Base-by-base conservation (phyloP, 2,888 invertebrate species). In the Drosophila helvetica region DNA sequence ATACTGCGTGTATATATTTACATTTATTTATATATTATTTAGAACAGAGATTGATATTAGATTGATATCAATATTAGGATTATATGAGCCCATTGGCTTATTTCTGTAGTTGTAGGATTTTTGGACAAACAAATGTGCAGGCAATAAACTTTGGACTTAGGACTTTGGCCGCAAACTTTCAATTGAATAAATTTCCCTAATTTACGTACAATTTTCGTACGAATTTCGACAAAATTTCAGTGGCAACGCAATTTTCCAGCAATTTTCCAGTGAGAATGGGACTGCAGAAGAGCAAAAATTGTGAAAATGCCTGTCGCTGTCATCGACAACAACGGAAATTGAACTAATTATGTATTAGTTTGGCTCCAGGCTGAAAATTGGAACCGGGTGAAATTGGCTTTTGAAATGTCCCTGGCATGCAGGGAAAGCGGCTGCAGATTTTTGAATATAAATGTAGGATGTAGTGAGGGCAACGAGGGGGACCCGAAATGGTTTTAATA, bases 111-210 rank as follows among this genome's bases (percentile, higher is more conserved):
- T 38, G 45, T 10, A 7, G 25, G 30, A 8, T 19, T 27, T 56
- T 63, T 25, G 43, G 33, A 12, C 53, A 60, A 72, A 71, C 72
- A 53, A 77, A 71, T 73, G 66, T 63, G 62, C 57, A 55, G 67
- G 65, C 67, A 80, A 77, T 80, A 77, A 86, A 70, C 67, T 62
- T 51, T 53, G 57, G 79, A n/a, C n/a, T n/a, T 61, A 67, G 46
- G 48, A 65, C 66, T 65, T 54, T 71, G 46, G 58, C 47, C 65
- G 46, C 45, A 56, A 75, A 82, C 67, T 78, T 82, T 85, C 80
- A 78, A 80, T 82, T 82, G 69, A 77, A 78, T 80, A 75, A 82
- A 82, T 82, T 82, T 17, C 17, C 9, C 33, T 33, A 65, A 45
- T 48, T 48, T 80, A 70, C 68, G 59, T 73, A 61, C 6, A 53